Evolutionary conservation across 1,140 invertebrate genomes (phyloP), one percentile per base, ranked within the genome.

Genomic region (Theocolax elegans): DNA sequence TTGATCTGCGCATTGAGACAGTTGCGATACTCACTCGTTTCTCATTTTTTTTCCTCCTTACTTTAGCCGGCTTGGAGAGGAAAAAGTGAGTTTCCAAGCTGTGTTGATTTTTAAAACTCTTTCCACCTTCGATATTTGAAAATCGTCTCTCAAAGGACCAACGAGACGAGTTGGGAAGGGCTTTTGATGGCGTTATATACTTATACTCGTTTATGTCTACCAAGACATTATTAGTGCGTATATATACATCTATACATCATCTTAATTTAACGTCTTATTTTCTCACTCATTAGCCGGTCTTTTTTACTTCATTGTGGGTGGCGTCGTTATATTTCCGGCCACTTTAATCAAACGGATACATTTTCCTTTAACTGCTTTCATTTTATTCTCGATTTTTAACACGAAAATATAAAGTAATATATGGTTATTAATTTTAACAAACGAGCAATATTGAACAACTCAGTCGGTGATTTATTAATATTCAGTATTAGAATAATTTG

Each of bases 1-100:
- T 85, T 85, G 83, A 85, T 84, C 81, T 83, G 68, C 40, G 15
- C 19, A 72, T 72, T 71, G 74, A 69, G 70, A 71, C n/a, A n/a
- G n/a, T n/a, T n/a, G n/a, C n/a, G n/a, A n/a, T n/a, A n/a, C n/a
- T n/a, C n/a, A n/a, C n/a, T n/a, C n/a, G n/a, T n/a, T n/a, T n/a
- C n/a, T n/a, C n/a, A n/a, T n/a, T n/a, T n/a, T n/a, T n/a, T n/a
- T n/a, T n/a, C n/a, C n/a, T n/a, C n/a, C n/a, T 19, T 63, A 48
- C 19, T 44, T 44, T 23, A 15, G 40, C 21, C 17, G 40, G 13
- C 19, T 25, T 2, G 40, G 19, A 31, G 44, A 25, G 38, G 15
- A 29, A 63, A 51, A 64, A 23, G 44, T 12, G 1, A 15, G 3
- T 3, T 6, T 4, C 23, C 15, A 15, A 15, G 48, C 35, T 53